phyloP scores from a whole-genome alignment of 2,888 invertebrate species.

The Napeogenes inachia region DNA sequence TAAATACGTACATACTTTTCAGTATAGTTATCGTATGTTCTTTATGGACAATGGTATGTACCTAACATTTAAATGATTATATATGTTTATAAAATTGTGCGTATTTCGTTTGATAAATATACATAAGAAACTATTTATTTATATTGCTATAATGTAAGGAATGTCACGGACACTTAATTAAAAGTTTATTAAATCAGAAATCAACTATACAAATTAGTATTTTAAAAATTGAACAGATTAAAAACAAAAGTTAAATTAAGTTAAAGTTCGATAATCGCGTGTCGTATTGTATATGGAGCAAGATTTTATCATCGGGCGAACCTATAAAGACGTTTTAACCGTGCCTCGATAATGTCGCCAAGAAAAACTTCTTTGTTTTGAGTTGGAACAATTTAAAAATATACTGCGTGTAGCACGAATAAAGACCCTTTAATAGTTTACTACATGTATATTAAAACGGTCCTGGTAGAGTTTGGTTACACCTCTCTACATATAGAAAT shows the following conservation, averaged over 20 bases:
- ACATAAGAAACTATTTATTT: too few relatives aligned
- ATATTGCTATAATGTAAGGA: too few relatives aligned
- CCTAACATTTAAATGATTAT: too few relatives aligned
- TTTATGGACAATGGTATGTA: too few relatives aligned
- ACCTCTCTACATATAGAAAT: too few relatives aligned
- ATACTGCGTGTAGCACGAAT: constrained; percentile 1
- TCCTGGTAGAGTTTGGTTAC: too few relatives aligned
- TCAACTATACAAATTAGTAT: too few relatives aligned
- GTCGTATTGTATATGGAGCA: constrained; percentile 14
- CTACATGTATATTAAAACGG: neutral
- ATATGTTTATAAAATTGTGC: too few relatives aligned
- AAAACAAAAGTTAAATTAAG: neutral
- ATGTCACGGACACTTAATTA: too few relatives aligned
- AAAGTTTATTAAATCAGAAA: too few relatives aligned
- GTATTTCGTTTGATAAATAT: too few relatives aligned
- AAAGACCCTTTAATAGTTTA: neutral
- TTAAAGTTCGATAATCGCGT: constrained; percentile 16
- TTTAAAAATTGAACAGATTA: neutral
- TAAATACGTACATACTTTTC: neutral
- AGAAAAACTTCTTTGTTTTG: constrained; percentile 13
- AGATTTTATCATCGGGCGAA: constrained; percentile 12
- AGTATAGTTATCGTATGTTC: too few relatives aligned
- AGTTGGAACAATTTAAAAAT: neutral
- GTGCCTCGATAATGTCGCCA: constrained; percentile 11
- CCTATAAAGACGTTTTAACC: constrained; percentile 14